Evolutionary conservation across 2,888 invertebrate species (phyloP), one percentile per base, ranked within the genome.

Genomic region (Scrobipalpa costella): DNA sequence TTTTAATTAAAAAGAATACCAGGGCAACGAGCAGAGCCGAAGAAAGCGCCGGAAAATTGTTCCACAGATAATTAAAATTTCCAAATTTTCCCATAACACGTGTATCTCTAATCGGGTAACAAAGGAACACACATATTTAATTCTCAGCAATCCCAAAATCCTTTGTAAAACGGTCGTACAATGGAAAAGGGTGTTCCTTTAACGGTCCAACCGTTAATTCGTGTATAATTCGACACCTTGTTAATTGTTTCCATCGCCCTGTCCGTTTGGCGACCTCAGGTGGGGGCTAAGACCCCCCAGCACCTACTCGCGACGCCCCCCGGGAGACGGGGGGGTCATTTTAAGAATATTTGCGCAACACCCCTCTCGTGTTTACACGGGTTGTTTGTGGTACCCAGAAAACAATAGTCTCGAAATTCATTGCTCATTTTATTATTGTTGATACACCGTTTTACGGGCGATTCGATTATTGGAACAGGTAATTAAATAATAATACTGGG

Each of bases 151-250:
- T 88, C 86, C 88, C 83, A 78, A 90, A 88, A 89, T 88, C 89
- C 89, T 89, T 88, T 85, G 86, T 86, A 84, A 85, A 86, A 81
- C 80, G 83, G 74, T 75, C 77, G 78, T 78, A 87, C 89, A 91
- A 90, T 90, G 89, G 88, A 85, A 88, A 90, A 90, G 90, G 91
- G 89, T 86, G 79, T 86, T 88, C 88, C 88, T 88, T 86, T 89
- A 87, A 89, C 88, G 87, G 85, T 84, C 80, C 77, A 79, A 86
- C 82, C 89, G 89, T 87, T 91, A 91, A 91, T 89, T 90, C 87
- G 88, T 86, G 88, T 91, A 88, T 91, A 91, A 91, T 91, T 91
- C 91, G 91, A 91, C 91, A 91, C 91, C 91, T 91, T 87, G 91
- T 91, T 91, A 91, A 91, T 91, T 91, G 90, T 90, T 90, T 90